These are phyloP conservation scores for Drosophila neonasuta DNA, from an alignment of 2,888 invertebrate species.

Conservation along the genomic window DNA sequence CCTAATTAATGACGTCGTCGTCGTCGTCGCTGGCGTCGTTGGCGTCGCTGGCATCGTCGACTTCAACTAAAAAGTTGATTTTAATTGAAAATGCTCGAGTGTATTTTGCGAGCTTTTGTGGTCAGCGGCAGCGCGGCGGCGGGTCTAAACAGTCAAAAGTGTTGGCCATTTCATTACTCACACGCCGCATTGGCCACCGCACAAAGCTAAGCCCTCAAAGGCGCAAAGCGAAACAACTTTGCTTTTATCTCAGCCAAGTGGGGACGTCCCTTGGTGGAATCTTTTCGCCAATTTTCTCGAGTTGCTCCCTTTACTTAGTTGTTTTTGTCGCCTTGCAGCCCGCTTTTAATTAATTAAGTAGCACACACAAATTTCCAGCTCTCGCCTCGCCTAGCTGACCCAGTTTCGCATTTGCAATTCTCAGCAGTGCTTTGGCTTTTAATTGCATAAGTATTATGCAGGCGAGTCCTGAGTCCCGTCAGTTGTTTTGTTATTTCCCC, in stretches of 20 bases:
- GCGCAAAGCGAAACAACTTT: background rate
- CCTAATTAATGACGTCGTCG: constrained; percentile 72
- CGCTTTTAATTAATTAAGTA: constrained; percentile 64
- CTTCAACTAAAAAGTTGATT: constrained; percentile 38
- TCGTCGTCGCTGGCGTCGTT: constrained; percentile 15
- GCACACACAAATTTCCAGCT: constrained; percentile 44
- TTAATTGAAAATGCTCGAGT: constrained; percentile 58
- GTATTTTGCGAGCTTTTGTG: constrained; percentile 31
- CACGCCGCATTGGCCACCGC: constrained; percentile 56
- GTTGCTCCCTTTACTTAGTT: constrained; percentile 16
- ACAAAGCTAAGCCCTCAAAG: constrained; percentile 13
- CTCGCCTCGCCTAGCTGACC: constrained; percentile 38
- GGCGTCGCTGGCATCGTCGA: constrained; percentile 20
- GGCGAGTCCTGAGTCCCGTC: constrained; percentile 36
- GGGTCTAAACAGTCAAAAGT: constrained; percentile 41
- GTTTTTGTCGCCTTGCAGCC: constrained; percentile 9
- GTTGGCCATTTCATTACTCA: constrained; percentile 65
- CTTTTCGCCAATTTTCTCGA: constrained; percentile 6
- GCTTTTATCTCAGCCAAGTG: constrained; percentile 3
- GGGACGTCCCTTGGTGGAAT: constrained; percentile 5
- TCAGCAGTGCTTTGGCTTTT: constrained; percentile 54
- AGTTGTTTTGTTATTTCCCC: constrained; percentile 37
- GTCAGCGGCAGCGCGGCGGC: constrained; percentile 5
- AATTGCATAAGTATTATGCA: constrained; percentile 72
- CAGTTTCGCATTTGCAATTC: constrained; percentile 30